phyloP scores from a whole-genome alignment of 2,113 vertebrate species.

The Chinchilla lanigera region DNA sequence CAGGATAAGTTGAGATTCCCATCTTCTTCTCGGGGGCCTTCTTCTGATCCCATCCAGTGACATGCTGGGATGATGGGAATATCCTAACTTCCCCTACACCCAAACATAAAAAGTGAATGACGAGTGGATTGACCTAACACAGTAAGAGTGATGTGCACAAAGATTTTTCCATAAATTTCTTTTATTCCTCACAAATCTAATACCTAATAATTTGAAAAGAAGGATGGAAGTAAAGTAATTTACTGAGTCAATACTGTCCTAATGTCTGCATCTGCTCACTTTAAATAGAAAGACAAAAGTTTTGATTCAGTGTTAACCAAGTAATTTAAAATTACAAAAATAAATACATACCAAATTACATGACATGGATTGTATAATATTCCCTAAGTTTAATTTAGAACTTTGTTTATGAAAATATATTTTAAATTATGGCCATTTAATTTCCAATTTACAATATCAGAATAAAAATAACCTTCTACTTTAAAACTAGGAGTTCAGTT shows the following conservation, averaged over 20 bases:
- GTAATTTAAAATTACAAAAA: background rate
- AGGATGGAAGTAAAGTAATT: background rate
- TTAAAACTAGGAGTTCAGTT: conserved; percentile 18
- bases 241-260: background rate
- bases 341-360: background rate
- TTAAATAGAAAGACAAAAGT: background rate
- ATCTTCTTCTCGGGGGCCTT: background rate
- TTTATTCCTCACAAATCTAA: background rate
- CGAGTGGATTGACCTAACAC: background rate
- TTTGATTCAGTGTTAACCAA: background rate
- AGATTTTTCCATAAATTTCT: background rate
- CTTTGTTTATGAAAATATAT: background rate
- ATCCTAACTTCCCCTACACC: background rate
- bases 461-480: background rate
- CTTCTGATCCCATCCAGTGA: background rate
- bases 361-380: background rate
- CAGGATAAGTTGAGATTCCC: background rate
- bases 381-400: background rate
- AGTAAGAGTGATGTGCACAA: background rate
- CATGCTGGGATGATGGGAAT: background rate
- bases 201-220: background rate
- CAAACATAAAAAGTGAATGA: background rate
- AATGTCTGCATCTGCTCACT: background rate
- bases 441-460: background rate
- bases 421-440: background rate